Evolutionary conservation across 2,797 vertebrate genomes (phyloP), one percentile per base, ranked within the genome.

Genomic region (Echeneis naucrates): DNA sequence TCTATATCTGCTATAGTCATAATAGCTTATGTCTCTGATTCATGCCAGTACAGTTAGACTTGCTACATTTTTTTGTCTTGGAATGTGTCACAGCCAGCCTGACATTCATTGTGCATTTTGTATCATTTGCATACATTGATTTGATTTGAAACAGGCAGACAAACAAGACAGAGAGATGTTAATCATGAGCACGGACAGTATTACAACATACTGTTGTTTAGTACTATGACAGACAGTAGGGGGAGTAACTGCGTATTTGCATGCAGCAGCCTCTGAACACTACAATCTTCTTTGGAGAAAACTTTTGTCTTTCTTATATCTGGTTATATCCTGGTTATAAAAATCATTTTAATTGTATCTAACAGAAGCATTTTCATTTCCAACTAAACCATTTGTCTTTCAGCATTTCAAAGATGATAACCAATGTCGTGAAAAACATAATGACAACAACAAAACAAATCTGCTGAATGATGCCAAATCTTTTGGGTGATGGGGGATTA

Each of bases 71-170:
- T 76, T 53, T 68, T 77, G 47, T 77, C 51, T 83, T 87, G 84
- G 85, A 89, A 90, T 90, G 88, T 90, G 62, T 87, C 69, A 75
- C 72, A 87, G 81, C 80, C 86, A 83, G 85, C 78, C 81, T 80
- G 84, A 91, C 89, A 92, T 93, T 91, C 91, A 79, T 89, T 92
- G 90, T 93, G 92, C 92, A 91, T 86, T 88, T 81, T 73, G 75
- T 87, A 87, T 84, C 83, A 74, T 80, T 86, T 90, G 92, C 89
- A 90, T 91, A 92, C 88, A 88, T 65, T 65, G 71, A 75, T 77
- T 90, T 59, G 51, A 83, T 87, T 66, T 44, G 48, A 74, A 78
- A 87, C 38, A n/a, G 88, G 87, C 84, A 89, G 85, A 75, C 38
- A 24, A 82, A 87, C 83, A 84, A 88, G 85, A 85, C 84, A 55